Evolutionary conservation across 1,140 invertebrate species (phyloP), one percentile per base, ranked within the genome.

Genomic region (Zaprionus capensis): DNA sequence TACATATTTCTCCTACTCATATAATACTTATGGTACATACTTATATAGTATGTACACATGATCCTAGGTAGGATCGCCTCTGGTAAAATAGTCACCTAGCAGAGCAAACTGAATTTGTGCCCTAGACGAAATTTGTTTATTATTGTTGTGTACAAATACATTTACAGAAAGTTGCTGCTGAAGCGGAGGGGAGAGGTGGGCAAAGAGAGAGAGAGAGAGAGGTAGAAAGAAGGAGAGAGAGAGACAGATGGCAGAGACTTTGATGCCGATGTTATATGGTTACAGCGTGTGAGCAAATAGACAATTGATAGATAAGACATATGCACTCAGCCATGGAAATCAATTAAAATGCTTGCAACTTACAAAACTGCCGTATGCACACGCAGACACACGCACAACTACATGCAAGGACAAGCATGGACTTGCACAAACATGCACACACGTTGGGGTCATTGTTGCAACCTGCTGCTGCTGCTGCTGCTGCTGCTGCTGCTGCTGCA

Each of bases 281-380:
- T 55, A 17, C 38, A 66, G 56, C 49, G 34, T 67, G 55, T 58
- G 57, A 56, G 63, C 75, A 77, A 73, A 79, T 76, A 63, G 68
- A 72, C 68, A 72, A 53, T 69, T 88, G 81, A 81, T 86, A 78
- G 74, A 81, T 76, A 74, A 81, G 80, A 91, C 74, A 91, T 71
- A 84, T 76, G 82, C 90, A 92, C 76, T 91, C 78, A 79, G 64
- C 85, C 91, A 91, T 83, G 82, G 76, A 92, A 92, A 92, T 92
- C 91, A 92, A 92, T 92, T 92, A 92, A 92, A 92, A 92, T 92
- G 76, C 76, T 68, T 75, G 46, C 57, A 80, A 74, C 85, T 79
- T 72, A 82, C 69, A 79, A 71, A 74, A 76, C 76, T 85, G 68
- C 58, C 56, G n/a, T 55, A 49, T 67, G 56, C 17, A 49, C 26